Percentiles rank a stretch among this genome's conserved stretches.
Conservation (phyloP, 2,797 vertebrate genomes). For the Scarus forsteni region DNA sequence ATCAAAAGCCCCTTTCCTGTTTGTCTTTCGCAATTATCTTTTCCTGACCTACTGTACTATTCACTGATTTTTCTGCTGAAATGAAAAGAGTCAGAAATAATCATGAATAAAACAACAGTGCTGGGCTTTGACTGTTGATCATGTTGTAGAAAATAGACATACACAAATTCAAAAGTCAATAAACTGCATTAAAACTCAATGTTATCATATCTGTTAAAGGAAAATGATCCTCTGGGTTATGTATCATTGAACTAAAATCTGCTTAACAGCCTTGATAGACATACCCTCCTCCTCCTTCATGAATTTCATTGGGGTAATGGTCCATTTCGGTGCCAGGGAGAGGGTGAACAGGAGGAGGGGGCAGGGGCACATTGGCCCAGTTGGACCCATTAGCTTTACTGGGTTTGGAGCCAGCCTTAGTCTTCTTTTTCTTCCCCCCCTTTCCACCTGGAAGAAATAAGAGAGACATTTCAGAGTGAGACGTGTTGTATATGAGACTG, state of each 20-base stretch:
- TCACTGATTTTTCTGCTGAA: too few species aligned
- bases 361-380: constrained; percentile 96
- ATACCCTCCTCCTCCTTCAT: constrained; percentile 90
- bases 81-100: too few species aligned
- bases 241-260: background rate
- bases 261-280: constrained; percentile 18
- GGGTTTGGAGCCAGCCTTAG: constrained; percentile 91
- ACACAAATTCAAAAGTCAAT: too few species aligned
- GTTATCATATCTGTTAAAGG: background rate
- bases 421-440: constrained; percentile 99
- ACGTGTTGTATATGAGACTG: constrained; percentile 36
- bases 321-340: constrained; percentile 97
- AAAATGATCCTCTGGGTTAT: background rate
- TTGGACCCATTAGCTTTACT: constrained; percentile 94
- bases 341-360: constrained; percentile 95
- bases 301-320: constrained; percentile 92
- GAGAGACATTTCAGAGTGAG: constrained; percentile 29
- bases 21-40: too few species aligned
- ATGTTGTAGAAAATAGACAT: too few species aligned
- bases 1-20: too few species aligned
- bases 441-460: constrained; percentile 90
- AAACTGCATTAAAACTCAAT: too few species aligned
- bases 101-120: too few species aligned
- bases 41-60: too few species aligned
- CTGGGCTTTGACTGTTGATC: too few species aligned